Evolutionary conservation across 2,113 vertebrate genomes (phyloP).

Genomic region (Tragelaphus scriptus): DNA sequence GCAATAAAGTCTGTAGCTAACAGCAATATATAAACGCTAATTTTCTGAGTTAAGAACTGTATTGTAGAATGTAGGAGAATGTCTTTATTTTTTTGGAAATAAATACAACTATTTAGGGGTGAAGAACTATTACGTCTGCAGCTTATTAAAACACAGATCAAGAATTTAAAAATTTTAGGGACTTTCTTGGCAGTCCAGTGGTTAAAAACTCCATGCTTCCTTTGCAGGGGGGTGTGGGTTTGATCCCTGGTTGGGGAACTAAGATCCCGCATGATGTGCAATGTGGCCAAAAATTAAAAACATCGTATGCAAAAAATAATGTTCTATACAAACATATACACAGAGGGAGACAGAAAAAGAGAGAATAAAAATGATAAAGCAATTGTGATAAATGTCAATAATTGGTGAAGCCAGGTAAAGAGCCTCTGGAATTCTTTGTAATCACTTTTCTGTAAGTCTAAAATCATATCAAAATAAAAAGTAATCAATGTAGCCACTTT

Average conservation of each 20-base stretch:
- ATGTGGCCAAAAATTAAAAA: background rate
- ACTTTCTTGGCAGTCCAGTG: background rate
- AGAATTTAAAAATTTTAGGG: background rate
- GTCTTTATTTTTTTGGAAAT: background rate
- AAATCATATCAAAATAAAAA: background rate
- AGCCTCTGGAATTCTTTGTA: background rate
- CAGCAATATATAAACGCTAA: background rate
- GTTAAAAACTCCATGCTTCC: background rate
- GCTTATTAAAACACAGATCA: background rate
- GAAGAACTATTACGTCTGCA: background rate
- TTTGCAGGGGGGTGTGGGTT: background rate
- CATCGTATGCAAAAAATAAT: background rate
- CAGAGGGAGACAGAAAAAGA: background rate
- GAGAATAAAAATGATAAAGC: background rate
- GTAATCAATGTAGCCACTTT: background rate
- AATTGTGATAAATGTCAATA: background rate
- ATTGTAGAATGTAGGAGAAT: background rate
- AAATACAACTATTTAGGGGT: background rate
- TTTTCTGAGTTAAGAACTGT: background rate
- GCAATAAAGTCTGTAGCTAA: background rate
- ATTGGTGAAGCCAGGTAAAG: background rate
- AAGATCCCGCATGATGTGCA: rapidly evolving
- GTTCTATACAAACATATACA: background rate
- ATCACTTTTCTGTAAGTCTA: background rate
- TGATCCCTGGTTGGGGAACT: background rate